A percentile compares a stretch with the other conserved stretches of the same genome.
phyloP scores from a whole-genome alignment of 2,888 invertebrate genomes.

The Odontocolon sp. region DNA sequence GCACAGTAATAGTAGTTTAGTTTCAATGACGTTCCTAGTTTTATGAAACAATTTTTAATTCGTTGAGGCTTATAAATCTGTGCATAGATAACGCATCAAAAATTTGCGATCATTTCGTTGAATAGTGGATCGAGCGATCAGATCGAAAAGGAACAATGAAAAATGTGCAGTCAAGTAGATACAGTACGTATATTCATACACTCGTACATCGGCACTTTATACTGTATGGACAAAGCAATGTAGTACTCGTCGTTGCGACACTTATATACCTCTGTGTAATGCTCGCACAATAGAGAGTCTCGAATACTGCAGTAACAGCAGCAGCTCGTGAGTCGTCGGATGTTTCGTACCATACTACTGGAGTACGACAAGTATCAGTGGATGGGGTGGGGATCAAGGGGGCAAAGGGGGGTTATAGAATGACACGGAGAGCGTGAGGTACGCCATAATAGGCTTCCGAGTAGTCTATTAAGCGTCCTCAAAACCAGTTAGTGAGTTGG shows the following conservation, averaged over 20 bases:
- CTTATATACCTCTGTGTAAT: slow-evolving; percentile 17
- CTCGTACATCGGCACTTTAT: not conserved
- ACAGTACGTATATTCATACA: slow-evolving; percentile 1
- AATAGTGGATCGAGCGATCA: no score
- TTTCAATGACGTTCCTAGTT: no score
- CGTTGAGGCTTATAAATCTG: no score
- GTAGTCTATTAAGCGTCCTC: slow-evolving; percentile 80
- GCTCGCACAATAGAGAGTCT: slow-evolving; percentile 53
- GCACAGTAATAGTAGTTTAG: no score
- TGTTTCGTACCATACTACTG: slow-evolving; percentile 15
- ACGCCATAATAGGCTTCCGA: slow-evolving; percentile 77
- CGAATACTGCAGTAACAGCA: not conserved
- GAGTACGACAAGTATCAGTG: slow-evolving; percentile 3
- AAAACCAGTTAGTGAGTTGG: slow-evolving; percentile 80
- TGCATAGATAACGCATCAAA: no score
- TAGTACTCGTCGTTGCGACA: slow-evolving; percentile 36
- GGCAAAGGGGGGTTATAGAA: slow-evolving; percentile 62
- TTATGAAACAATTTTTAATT: no score
- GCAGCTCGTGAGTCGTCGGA: slow-evolving; percentile 33
- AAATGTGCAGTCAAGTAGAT: slow-evolving; percentile 27
- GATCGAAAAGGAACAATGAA: slow-evolving; percentile 2
- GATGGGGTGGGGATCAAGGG: not conserved
- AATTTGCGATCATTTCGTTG: no score
- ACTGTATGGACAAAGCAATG: slow-evolving; percentile 39
- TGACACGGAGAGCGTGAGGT: slow-evolving; percentile 74